Percentiles rank a stretch among this genome's conserved stretches.
Conservation (phyloP, 2,888 invertebrate species). For the Drosophila colorata region DNA sequence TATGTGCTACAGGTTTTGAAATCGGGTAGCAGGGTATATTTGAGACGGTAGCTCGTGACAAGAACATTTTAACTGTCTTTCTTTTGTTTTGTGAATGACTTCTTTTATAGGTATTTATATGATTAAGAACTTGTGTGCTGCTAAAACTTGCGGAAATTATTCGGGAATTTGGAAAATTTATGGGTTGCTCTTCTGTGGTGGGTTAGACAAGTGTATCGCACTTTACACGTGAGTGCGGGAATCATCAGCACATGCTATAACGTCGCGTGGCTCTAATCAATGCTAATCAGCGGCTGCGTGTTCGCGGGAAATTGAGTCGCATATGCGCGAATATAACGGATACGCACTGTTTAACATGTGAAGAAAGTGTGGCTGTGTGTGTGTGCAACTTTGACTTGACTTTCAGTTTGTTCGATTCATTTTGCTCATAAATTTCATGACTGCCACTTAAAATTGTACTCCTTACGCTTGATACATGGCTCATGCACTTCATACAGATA, state of each 20-base stretch:
- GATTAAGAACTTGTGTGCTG: conserved; percentile 63
- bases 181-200: conserved; percentile 13
- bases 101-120: conserved; percentile 49
- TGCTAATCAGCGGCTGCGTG: conserved; percentile 65
- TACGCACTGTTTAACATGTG: conserved; percentile 54
- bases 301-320: conserved; percentile 58
- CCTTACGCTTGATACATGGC: conserved; percentile 30
- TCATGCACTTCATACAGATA: conserved; percentile 48
- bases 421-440: conserved; percentile 47
- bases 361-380: conserved; percentile 18
- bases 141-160: conserved; percentile 48
- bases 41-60: too few species aligned
- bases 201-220: not conserved
- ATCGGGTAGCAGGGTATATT: not conserved
- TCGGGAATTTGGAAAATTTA: conserved; percentile 36
- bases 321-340: conserved; percentile 59
- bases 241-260: conserved; percentile 23
- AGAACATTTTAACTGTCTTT: not conserved
- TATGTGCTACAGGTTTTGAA: too few species aligned
- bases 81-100: conserved; percentile 23
- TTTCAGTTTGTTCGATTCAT: conserved; percentile 53
- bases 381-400: conserved; percentile 51
- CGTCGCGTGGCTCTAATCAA: conserved; percentile 53
- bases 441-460: conserved; percentile 27
- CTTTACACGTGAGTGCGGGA: conserved; percentile 36